Base-by-base conservation (phyloP, 2,888 invertebrate species). In the Alviniconcha strummeri region DNA sequence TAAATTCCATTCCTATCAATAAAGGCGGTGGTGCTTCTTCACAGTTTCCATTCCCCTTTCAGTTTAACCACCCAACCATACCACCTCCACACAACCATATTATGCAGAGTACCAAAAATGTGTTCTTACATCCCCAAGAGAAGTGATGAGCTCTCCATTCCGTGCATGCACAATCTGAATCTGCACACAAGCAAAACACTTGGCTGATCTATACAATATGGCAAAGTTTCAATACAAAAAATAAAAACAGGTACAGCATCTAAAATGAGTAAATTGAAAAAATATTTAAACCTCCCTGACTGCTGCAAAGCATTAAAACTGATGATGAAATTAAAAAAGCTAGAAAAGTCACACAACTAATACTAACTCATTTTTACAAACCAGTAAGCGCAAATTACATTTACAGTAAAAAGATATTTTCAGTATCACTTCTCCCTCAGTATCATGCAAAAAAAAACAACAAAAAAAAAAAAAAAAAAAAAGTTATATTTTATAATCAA, bases 81-180 rank as follows among this genome's bases (percentile, higher is more conserved):
- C 9, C 9, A 13, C 11, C 15, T 64, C 15, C 64, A 64, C 4
- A 13, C 11, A 64, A 13, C 15, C 15, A 1, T n/a, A n/a, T 15
- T 17, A 69, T 13, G 1, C 17, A 69, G 15, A 69, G n/a, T 17
- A 13, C n/a, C 36, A 11, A 19, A 69, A 81, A 36, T 36, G 15
- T 64, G 19, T 81, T 86, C 89, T 89, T 85, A 90, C 89, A 85
- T 87, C 87, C 55, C 81, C 79, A 56, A 91, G 52, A 55, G 86
- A 86, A 60, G 88, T 85, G 67, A 91, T 84, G 13, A 85, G 64
- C 77, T 90, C 90, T 36, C 88, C 88, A 54, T 88, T 87, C 57
- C 84, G 84, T 17, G 86, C 84, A 83, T 89, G 86, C 56, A 89
- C 83, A 83, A 91, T 86, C 36, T 84, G 76, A 60, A 87, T 72